A percentile compares a stretch with the other conserved stretches of the same genome.
These are phyloP conservation scores for Cyanistes caeruleus DNA, from an alignment of 2,113 vertebrate species.

Conservation along the genomic window DNA sequence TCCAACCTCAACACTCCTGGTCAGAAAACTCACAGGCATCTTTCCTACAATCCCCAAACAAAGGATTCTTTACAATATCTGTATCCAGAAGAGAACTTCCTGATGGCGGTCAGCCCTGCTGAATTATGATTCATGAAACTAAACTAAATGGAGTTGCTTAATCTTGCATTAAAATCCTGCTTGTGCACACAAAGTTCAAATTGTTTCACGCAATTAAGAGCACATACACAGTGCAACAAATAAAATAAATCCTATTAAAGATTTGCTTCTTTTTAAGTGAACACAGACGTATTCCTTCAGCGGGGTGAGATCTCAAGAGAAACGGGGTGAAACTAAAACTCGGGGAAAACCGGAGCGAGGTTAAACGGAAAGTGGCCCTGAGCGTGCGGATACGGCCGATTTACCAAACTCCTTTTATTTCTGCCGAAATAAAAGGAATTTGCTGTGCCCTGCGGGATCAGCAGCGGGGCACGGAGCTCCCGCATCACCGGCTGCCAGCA, in stretches of 20 bases:
- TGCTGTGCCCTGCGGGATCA: not conserved
- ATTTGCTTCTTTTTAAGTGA: not conserved
- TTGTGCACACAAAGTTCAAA: not conserved
- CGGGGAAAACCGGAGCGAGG: fast-evolving
- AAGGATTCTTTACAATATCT: not conserved
- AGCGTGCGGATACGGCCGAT: fast-evolving
- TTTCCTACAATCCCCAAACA: not conserved
- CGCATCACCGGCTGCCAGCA: not conserved
- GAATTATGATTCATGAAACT: not conserved
- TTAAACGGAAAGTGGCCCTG: not conserved
- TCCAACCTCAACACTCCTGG: not conserved
- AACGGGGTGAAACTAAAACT: not conserved
- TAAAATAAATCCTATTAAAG: fast-evolving
- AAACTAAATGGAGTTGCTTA: not conserved
- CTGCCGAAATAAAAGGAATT: no score
- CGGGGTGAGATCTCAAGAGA: not conserved
- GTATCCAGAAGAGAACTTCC: not conserved
- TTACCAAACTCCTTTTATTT: not conserved
- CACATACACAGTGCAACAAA: fast-evolving
- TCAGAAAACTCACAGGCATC: not conserved
- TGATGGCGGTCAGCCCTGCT: not conserved
- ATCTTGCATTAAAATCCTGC: not conserved
- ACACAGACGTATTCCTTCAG: fast-evolving
- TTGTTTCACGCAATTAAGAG: not conserved
- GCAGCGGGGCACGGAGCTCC: not conserved